Evolutionary conservation across 2,797 vertebrate species (phyloP).

Genomic region (Neostethus bicornis): DNA sequence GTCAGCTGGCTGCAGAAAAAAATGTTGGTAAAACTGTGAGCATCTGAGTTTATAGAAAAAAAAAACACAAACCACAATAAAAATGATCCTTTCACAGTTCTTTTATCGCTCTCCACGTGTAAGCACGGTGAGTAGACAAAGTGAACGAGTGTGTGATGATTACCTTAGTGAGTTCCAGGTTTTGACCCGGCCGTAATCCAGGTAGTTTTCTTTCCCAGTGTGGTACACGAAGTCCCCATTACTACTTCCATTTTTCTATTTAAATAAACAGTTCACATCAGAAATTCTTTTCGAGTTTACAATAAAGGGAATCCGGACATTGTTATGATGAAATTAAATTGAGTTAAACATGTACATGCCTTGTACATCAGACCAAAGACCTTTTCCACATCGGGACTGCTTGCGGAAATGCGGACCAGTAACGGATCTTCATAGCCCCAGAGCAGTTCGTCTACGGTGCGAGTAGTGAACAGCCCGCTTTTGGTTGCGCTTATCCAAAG

Average conservation of each 20-base stretch:
- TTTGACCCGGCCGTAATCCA: slow-evolving; percentile 79
- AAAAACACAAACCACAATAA: too few relatives aligned
- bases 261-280: slow-evolving; percentile 22
- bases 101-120: too few relatives aligned
- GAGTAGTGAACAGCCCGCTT: slow-evolving; percentile 64
- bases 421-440: slow-evolving; percentile 81
- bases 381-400: slow-evolving; percentile 59
- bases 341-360: slow-evolving; percentile 43
- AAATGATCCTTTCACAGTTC: too few relatives aligned
- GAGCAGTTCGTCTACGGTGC: slow-evolving; percentile 77
- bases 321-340: neutral
- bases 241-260: slow-evolving; percentile 78
- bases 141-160: slow-evolving; percentile 12
- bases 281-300: neutral
- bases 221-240: slow-evolving; percentile 79
- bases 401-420: slow-evolving; percentile 23
- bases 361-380: slow-evolving; percentile 82
- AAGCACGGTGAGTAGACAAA: slow-evolving; percentile 27
- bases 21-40: neutral
- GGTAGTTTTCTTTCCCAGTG: slow-evolving; percentile 78
- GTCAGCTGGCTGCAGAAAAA: slow-evolving; percentile 66
- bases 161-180: slow-evolving; percentile 82
- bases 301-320: slow-evolving; percentile 1
- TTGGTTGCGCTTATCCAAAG: slow-evolving; percentile 38
- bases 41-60: neutral